Conservation (phyloP, 2,113 vertebrate genomes). For the Oxygymnocypris stewartii region DNA sequence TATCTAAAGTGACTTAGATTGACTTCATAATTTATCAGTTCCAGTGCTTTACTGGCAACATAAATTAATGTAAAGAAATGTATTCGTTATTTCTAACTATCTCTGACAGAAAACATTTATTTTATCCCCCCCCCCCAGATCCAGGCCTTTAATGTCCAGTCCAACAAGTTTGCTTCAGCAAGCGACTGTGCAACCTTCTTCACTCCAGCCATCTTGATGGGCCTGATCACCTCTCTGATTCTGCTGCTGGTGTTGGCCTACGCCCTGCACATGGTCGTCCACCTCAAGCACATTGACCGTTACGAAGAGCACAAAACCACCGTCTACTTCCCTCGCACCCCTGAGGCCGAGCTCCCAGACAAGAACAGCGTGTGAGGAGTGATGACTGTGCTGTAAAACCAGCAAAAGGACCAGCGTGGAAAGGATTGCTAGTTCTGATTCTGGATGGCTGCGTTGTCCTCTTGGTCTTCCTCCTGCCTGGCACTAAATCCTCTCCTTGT, state of each 20-base stretch:
- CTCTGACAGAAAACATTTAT: background rate
- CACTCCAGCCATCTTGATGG: slow-evolving; percentile 90
- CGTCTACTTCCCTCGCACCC: slow-evolving; percentile 79
- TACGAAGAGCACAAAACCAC: slow-evolving; percentile 87
- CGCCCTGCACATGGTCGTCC: slow-evolving; percentile 90
- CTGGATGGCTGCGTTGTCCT: slow-evolving; percentile 64
- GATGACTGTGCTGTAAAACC: slow-evolving; percentile 14
- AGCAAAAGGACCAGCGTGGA: slow-evolving; percentile 38
- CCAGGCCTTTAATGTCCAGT: slow-evolving; percentile 89
- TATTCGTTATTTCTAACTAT: background rate
- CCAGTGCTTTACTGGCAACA: background rate
- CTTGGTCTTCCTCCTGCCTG: slow-evolving; percentile 69
- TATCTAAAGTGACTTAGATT: too few relatives aligned
- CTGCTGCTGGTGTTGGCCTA: slow-evolving; percentile 91
- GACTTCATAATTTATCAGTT: too few relatives aligned
- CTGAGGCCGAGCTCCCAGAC: slow-evolving; percentile 77
- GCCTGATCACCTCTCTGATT: slow-evolving; percentile 86
- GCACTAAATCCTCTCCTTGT: slow-evolving; percentile 29
- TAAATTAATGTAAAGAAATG: background rate
- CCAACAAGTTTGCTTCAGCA: slow-evolving; percentile 84
- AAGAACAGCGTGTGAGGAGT: slow-evolving; percentile 76
- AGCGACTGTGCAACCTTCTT: slow-evolving; percentile 87
- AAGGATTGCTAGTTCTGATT: slow-evolving; percentile 57
- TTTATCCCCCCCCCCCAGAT: slow-evolving; percentile 77
- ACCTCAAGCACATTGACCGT: slow-evolving; percentile 89